These are phyloP conservation scores for Leptopilina boulardi DNA, from an alignment of 1,140 invertebrate genomes.

Conservation along the genomic window DNA sequence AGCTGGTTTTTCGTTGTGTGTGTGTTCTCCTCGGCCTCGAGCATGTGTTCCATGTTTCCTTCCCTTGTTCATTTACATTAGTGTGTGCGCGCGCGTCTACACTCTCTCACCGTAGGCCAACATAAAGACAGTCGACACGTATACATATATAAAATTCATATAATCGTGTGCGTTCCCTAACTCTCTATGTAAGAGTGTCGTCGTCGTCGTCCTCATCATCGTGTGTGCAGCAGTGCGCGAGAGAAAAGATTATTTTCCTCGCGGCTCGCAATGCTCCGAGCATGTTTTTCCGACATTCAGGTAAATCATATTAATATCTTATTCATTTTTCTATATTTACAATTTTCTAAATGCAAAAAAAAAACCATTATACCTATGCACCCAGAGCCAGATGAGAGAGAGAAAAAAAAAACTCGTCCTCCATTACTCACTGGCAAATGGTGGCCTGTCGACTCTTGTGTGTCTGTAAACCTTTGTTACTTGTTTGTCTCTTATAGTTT, in stretches of 20 bases:
- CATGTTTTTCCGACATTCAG: conserved; percentile 68
- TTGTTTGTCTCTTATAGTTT: conserved; percentile 47
- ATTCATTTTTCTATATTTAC: background rate
- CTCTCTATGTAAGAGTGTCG: conserved; percentile 16
- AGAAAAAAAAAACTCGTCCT: conserved; percentile 67
- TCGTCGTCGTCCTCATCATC: conserved; percentile 1
- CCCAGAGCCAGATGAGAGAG: conserved; percentile 18
- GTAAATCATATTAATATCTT: conserved; percentile 53
- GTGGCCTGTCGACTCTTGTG: conserved; percentile 58
- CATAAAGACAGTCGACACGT: too few species aligned
- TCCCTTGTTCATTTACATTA: background rate
- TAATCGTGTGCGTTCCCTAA: too few species aligned
- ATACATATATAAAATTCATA: too few species aligned
- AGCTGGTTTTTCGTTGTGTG: conserved; percentile 3
- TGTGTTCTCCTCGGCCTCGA: too few species aligned
- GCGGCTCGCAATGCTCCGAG: conserved; percentile 61
- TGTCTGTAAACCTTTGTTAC: conserved; percentile 60
- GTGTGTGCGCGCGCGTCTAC: too few species aligned
- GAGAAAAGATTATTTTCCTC: conserved; percentile 35
- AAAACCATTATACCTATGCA: conserved; percentile 6
- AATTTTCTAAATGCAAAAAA: background rate
- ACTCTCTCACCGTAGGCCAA: too few species aligned
- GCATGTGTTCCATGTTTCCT: too few species aligned
- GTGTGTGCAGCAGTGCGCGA: conserved; percentile 34
- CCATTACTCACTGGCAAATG: conserved; percentile 72